Conservation (phyloP, 2,888 invertebrate species). For the Ormyrus pomaceus region DNA sequence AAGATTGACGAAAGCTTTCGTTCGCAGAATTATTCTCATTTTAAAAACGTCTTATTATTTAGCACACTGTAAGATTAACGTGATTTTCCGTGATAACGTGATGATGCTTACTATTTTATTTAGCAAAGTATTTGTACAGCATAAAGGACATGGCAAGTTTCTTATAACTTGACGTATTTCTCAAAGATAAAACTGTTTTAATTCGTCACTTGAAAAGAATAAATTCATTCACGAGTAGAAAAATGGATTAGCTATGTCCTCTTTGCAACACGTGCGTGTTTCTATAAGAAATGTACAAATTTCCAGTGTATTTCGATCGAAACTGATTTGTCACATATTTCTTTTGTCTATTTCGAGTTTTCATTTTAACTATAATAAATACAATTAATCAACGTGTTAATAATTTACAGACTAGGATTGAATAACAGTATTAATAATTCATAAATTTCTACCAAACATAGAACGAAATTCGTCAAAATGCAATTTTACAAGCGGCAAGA, state of each 20-base stretch:
- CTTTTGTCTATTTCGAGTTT: conserved; percentile 36
- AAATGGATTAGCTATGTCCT: conserved; percentile 38
- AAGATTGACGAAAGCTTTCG: conserved; percentile 6
- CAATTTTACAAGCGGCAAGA: conserved; percentile 55
- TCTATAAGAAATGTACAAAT: conserved; percentile 50
- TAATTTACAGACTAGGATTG: conserved; percentile 52
- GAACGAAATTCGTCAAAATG: conserved; percentile 50
- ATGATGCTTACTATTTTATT: conserved; percentile 44
- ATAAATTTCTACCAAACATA: conserved; percentile 50
- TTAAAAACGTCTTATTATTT: conserved; percentile 18
- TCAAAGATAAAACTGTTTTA: conserved; percentile 27
- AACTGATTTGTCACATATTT: conserved; percentile 49
- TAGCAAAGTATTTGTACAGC: conserved; percentile 52
- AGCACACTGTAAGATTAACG: conserved; percentile 29
- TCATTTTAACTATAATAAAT: conserved; percentile 40
- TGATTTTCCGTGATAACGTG: conserved; percentile 27
- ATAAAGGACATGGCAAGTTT: conserved; percentile 43
- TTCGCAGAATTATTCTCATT: conserved; percentile 12
- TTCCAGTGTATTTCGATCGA: conserved; percentile 34
- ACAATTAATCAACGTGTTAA: conserved; percentile 54
- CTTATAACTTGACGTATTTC: conserved; percentile 19
- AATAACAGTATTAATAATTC: conserved; percentile 51
- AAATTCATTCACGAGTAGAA: conserved; percentile 43
- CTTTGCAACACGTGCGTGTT: conserved; percentile 29
- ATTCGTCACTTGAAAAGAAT: conserved; percentile 37